Evolutionary conservation across 92 coral and sea anemone species (phyloP).

Genomic region (Bergia sp.): DNA sequence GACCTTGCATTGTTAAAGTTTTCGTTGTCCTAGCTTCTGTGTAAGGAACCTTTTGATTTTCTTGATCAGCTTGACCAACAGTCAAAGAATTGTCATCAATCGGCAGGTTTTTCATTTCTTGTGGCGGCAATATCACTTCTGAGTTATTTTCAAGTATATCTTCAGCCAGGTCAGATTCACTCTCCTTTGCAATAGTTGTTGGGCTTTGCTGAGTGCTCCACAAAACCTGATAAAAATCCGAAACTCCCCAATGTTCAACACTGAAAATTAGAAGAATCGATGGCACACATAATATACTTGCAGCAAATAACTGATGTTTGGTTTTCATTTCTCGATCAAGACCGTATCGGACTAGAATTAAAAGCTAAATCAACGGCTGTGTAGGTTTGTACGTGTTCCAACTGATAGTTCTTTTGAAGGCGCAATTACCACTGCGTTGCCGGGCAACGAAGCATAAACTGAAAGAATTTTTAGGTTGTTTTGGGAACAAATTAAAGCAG

Average conservation of each 20-base stretch:
- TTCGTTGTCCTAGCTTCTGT: not conserved
- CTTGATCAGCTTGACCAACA: not conserved
- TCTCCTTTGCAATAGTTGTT: not conserved
- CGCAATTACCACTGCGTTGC: not conserved
- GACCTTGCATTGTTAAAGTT: not conserved
- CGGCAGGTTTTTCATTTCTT: not conserved
- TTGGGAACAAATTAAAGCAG: too few relatives aligned
- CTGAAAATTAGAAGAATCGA: constrained; percentile 6
- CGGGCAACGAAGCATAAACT: not conserved
- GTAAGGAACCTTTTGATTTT: not conserved
- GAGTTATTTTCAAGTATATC: not conserved
- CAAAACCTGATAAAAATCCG: not conserved
- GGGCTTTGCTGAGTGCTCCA: not conserved
- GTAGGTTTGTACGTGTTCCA: not conserved
- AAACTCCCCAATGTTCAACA: constrained; percentile 1
- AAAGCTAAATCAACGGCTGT: not conserved
- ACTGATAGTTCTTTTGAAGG: not conserved
- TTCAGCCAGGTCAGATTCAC: not conserved
- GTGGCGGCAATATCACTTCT: too few relatives aligned
- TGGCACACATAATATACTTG: not conserved
- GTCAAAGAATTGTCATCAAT: not conserved
- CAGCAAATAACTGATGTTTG: not conserved
- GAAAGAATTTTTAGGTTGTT: too few relatives aligned
- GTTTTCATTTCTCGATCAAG: not conserved
- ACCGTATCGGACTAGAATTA: not conserved